Conservation (phyloP, 2,113 vertebrate species). For the Cyprinodon variegatus region DNA sequence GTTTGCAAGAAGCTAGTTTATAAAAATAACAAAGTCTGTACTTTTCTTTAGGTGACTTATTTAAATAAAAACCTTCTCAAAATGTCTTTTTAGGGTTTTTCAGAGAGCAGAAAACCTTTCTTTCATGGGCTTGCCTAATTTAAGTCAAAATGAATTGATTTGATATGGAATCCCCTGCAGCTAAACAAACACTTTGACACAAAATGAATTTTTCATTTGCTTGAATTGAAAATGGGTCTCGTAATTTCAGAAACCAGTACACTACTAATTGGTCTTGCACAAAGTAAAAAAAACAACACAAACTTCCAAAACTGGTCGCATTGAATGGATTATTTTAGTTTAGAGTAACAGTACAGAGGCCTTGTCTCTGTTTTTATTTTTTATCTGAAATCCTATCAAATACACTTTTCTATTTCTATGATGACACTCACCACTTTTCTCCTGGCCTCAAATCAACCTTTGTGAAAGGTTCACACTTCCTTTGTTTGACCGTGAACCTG, state of each 20-base stretch:
- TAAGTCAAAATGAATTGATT: not conserved
- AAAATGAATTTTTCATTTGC: not conserved
- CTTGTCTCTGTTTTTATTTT: not conserved
- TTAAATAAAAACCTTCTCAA: not conserved
- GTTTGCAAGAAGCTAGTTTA: not conserved
- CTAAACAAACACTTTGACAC: not conserved
- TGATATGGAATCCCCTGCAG: not conserved
- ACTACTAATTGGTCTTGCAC: not conserved
- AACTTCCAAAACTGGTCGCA: not conserved
- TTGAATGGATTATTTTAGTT: not conserved
- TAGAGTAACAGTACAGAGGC: not conserved
- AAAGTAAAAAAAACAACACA: not conserved
- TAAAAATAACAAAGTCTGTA: not conserved
- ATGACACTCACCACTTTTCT: constrained; percentile 41
- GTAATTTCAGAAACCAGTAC: not conserved
- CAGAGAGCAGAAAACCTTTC: not conserved
- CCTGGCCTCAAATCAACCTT: constrained; percentile 29
- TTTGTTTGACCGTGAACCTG: constrained; percentile 8
- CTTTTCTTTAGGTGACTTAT: not conserved
- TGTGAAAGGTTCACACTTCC: constrained; percentile 25
- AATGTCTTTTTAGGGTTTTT: not conserved
- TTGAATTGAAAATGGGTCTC: not conserved
- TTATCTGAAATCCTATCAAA: not conserved
- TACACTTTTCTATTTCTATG: constrained; percentile 3
- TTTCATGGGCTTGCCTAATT: not conserved